Evolutionary conservation across 2,888 invertebrate genomes (phyloP), one percentile per base, ranked within the genome.

Genomic region (Cheilosia scutellata): DNA sequence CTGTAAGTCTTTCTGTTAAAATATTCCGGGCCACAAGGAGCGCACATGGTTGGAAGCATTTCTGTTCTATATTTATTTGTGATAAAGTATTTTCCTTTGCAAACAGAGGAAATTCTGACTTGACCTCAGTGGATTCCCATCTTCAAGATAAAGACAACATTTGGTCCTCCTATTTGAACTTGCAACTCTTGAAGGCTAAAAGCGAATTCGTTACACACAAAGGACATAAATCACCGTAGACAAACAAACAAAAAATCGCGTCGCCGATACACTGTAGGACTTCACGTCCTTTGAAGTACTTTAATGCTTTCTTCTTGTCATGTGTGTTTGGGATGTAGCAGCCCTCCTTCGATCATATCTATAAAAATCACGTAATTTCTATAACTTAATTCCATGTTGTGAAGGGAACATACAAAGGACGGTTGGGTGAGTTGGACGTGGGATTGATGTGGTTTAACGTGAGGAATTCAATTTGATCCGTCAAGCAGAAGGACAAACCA

Each of bases 321-420:
- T 82, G 44, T 82, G 44, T 71, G 75, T 80, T 27, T 44, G 63
- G 63, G 53, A 42, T 62, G 58, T 47, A 60, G 77, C 55, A 63
- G 70, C 83, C 83, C 79, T 55, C 76, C 13, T 25, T 63, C 72
- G 72, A 72, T 72, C 29, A 53, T 82, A 77, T 82, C 72, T 71
- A 86, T 77, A 80, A 86, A 86, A 86, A 86, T 86, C 86, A 86
- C 86, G 86, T 86, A 86, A 86, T 82, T 82, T 86, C 86, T 86
- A 86, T 86, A 86, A 86, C 86, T 86, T 72, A 82, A 86, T 86
- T 86, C 72, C 58, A 29, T 74, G 72, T 68, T 77, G 49, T 74
- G 49, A 77, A 80, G 57, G 68, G 44, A 76, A 68, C 47, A 20
- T 49, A 86, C 60, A 72, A 66, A 57, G 33, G 40, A 63, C 53